Conservation (phyloP, 2,888 invertebrate species). For the Elmis aenea region DNA sequence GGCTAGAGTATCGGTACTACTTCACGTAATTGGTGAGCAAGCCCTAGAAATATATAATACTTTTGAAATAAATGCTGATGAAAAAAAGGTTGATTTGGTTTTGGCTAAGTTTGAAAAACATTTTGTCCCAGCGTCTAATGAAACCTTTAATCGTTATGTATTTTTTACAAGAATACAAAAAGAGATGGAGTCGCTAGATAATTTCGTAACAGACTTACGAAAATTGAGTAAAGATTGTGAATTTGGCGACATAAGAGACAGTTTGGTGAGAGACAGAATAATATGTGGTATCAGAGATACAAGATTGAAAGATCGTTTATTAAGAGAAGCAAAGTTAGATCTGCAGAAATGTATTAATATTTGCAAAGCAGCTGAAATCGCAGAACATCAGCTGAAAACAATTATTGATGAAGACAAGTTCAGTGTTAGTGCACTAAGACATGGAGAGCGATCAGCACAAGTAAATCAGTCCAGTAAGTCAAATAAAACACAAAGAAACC, state of each 20-base stretch:
- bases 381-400: slow-evolving; percentile 4
- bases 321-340: too few species aligned
- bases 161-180: slow-evolving; percentile 11
- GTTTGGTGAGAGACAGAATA: slow-evolving; percentile 20
- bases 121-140: slow-evolving; percentile 17
- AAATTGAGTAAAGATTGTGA: slow-evolving; percentile 19
- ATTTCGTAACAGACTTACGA: slow-evolving; percentile 8
- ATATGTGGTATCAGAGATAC: slow-evolving; percentile 14
- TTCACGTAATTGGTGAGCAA: slow-evolving; percentile 19
- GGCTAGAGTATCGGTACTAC: slow-evolving; percentile 14
- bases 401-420: not conserved
- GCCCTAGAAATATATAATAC: slow-evolving; percentile 16
- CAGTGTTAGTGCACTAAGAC: too few species aligned
- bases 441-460: too few species aligned
- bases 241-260: slow-evolving; percentile 15
- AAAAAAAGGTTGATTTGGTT: slow-evolving; percentile 9
- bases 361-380: slow-evolving; percentile 12
- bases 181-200: slow-evolving; percentile 9
- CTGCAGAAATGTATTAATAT: slow-evolving; percentile 8
- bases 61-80: slow-evolving; percentile 13
- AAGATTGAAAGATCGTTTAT: too few species aligned
- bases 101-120: slow-evolving; percentile 17
- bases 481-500: too few species aligned
- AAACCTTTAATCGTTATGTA: slow-evolving; percentile 14
- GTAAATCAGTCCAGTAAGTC: too few species aligned